These are phyloP conservation scores for Colistium nudipinnis DNA, from an alignment of 2,113 vertebrate species.

Conservation along the genomic window DNA sequence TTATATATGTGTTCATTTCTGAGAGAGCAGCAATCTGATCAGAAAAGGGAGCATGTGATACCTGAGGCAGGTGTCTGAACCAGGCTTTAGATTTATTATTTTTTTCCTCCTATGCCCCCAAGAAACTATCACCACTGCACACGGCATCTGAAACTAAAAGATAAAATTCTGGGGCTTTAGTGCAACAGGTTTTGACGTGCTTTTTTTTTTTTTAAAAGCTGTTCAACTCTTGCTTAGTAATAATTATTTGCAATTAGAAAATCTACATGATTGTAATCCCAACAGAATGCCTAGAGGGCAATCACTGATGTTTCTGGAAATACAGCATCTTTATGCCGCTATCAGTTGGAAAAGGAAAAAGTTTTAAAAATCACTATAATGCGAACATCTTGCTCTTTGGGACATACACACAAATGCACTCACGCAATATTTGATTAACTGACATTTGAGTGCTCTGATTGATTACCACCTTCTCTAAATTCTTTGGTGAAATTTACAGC, in stretches of 20 bases:
- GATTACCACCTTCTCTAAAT: conserved; percentile 58
- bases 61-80: conserved; percentile 46
- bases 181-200: background rate
- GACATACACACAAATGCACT: conserved; percentile 1
- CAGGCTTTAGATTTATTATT: conserved; percentile 9
- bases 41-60: conserved; percentile 30
- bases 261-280: conserved; percentile 13
- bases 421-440: conserved; percentile 43
- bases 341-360: conserved; percentile 8
- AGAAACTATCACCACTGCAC: conserved; percentile 31
- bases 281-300: background rate
- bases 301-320: conserved; percentile 22
- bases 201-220: conserved; percentile 29
- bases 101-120: conserved; percentile 14
- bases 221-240: background rate
- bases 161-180: conserved; percentile 41
- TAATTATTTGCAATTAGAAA: conserved; percentile 37
- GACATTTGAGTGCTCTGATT: conserved; percentile 68
- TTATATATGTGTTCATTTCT: conserved; percentile 23
- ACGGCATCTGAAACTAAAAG: conserved; percentile 51
- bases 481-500: conserved; percentile 59
- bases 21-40: conserved; percentile 36
- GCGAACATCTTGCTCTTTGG: background rate
- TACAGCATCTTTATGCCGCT: background rate
- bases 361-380: conserved; percentile 11